A percentile compares a stretch with the other conserved stretches of the same genome.
phyloP scores from a whole-genome alignment of 1,140 invertebrate genomes.

The Drosophila novamexicana region DNA sequence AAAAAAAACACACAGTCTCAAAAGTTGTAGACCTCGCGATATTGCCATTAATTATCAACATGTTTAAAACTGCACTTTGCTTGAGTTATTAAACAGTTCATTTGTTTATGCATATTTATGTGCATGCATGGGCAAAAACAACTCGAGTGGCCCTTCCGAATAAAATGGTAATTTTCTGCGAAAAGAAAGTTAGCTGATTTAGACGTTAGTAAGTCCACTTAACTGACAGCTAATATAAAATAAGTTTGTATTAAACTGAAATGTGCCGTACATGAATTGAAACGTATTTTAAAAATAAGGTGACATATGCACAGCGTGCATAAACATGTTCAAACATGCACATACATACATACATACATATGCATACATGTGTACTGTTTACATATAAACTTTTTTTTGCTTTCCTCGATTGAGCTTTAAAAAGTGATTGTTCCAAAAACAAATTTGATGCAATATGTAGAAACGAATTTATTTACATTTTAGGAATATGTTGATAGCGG shows the following conservation, averaged over 20 bases:
- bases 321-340: too few species aligned
- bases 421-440: background rate
- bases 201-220: slow-evolving; percentile 16
- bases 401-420: too few species aligned
- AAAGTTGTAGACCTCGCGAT: too few species aligned
- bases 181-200: slow-evolving; percentile 47
- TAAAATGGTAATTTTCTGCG: slow-evolving; percentile 38
- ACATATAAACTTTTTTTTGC: too few species aligned
- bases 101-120: background rate
- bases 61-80: background rate
- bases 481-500: background rate
- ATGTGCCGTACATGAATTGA: background rate
- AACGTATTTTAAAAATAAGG: background rate
- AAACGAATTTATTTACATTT: background rate
- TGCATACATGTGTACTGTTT: background rate
- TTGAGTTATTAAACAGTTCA: background rate
- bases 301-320: too few species aligned
- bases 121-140: slow-evolving; percentile 1
- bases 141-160: slow-evolving; percentile 13
- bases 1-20: background rate
- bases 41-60: background rate
- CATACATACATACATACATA: background rate
- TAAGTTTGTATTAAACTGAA: background rate
- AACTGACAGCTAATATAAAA: background rate
- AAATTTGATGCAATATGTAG: background rate